These are phyloP conservation scores for Morpho deidamia DNA, from an alignment of 2,888 invertebrate species.

Conservation along the genomic window DNA sequence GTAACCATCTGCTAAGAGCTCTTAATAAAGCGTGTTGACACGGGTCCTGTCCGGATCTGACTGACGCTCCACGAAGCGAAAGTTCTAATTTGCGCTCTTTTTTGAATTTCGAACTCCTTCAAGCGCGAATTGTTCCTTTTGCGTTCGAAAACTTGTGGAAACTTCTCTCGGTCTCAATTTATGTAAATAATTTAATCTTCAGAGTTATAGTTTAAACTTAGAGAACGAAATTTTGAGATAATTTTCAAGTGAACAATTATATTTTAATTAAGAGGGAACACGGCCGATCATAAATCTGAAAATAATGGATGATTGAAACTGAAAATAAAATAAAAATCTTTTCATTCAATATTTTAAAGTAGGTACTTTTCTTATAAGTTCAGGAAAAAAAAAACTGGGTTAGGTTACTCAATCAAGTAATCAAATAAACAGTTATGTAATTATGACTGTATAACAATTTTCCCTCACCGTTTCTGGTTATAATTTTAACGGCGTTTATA, in stretches of 20 bases:
- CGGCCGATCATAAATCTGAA: too few relatives aligned
- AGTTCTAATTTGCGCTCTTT: not conserved
- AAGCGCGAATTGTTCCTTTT: not conserved
- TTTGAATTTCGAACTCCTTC: constrained; percentile 1
- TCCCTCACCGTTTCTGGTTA: not conserved
- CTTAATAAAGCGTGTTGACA: not conserved
- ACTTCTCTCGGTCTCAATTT: constrained; percentile 4
- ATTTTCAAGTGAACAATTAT: too few relatives aligned
- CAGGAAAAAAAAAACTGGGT: too few relatives aligned
- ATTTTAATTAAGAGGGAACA: too few relatives aligned
- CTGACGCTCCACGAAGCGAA: not conserved
- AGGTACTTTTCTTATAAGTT: too few relatives aligned
- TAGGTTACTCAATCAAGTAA: not conserved
- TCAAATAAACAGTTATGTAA: not conserved
- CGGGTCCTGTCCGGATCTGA: not conserved
- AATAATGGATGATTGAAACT: too few relatives aligned
- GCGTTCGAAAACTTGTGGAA: not conserved
- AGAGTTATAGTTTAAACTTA: not conserved
- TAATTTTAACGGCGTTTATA: not conserved
- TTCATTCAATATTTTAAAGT: too few relatives aligned
- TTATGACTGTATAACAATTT: not conserved
- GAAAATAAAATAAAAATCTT: too few relatives aligned
- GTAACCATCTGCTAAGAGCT: not conserved
- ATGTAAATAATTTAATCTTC: not conserved
- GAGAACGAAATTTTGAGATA: too few relatives aligned